Evolutionary conservation across 2,888 invertebrate species (phyloP).

Genomic region (Bellardia bayeri): DNA sequence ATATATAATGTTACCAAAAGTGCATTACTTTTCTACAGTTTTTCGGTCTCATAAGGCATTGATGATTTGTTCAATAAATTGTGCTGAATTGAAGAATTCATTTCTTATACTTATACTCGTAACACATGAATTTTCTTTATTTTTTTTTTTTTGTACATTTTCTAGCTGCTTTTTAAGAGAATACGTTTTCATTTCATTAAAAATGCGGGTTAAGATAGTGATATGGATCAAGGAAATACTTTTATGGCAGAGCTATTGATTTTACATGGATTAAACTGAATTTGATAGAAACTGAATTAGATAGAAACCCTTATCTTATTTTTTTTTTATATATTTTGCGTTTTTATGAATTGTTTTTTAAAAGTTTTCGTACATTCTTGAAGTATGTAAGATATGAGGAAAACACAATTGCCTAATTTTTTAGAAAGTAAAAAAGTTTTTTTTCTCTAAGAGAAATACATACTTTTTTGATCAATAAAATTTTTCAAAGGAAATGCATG

Average conservation of each 20-base stretch:
- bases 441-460: too few species aligned
- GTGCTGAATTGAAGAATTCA: conserved; percentile 68
- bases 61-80: conserved; percentile 71
- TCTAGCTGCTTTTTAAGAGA: conserved; percentile 10
- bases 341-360: too few species aligned
- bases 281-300: not conserved
- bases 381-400: too few species aligned
- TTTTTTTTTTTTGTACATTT: not conserved
- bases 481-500: too few species aligned
- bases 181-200: conserved; percentile 58
- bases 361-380: too few species aligned
- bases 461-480: too few species aligned
- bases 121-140: conserved; percentile 29
- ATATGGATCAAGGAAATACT: conserved; percentile 43
- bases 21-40: conserved; percentile 48
- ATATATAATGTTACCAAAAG: conserved; percentile 61
- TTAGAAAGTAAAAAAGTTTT: too few species aligned
- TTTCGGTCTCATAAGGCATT: conserved; percentile 67
- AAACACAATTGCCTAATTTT: too few species aligned
- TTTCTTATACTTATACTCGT: conserved; percentile 35
- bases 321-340: too few species aligned
- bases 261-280: not conserved
- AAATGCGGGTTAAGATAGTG: conserved; percentile 66
- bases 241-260: not conserved
- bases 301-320: too few species aligned